A percentile compares a stretch with the other conserved stretches of the same genome.
These are phyloP conservation scores for Lithobius niger DNA, from an alignment of 1,140 invertebrate genomes.

Conservation along the genomic window DNA sequence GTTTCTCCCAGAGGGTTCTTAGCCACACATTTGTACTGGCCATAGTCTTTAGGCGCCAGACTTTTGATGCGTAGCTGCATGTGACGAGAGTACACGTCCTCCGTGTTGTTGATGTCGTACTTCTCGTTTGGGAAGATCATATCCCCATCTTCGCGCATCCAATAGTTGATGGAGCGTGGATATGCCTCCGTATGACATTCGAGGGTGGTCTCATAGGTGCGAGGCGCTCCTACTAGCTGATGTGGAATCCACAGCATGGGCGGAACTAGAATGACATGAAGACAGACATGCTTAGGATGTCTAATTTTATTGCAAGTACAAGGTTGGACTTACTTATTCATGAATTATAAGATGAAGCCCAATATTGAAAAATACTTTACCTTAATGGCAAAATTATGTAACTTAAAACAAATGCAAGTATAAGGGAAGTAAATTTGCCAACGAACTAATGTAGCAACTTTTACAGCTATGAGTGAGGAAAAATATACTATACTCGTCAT, in stretches of 20 bases:
- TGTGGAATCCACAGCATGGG: conserved; percentile 82
- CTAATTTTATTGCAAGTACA: too few relatives aligned
- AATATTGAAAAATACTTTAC: too few relatives aligned
- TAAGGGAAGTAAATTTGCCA: too few relatives aligned
- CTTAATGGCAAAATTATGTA: too few relatives aligned
- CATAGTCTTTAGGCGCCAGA: conserved; percentile 49
- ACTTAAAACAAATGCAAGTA: too few relatives aligned
- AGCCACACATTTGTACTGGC: conserved; percentile 79
- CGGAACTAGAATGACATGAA: conserved; percentile 49
- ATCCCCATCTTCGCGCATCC: conserved; percentile 69
- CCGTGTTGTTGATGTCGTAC: conserved; percentile 47
- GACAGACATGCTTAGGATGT: too few relatives aligned
- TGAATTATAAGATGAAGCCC: too few relatives aligned
- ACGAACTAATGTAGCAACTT: too few relatives aligned
- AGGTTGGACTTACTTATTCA: too few relatives aligned
- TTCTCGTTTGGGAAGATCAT: conserved; percentile 77
- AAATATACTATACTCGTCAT: too few relatives aligned
- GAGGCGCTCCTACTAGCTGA: conserved; percentile 67
- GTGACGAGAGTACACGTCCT: conserved; percentile 15
- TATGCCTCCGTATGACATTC: conserved; percentile 82
- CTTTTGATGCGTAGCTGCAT: conserved; percentile 22
- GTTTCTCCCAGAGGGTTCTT: conserved; percentile 86
- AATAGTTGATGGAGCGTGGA: conserved; percentile 80
- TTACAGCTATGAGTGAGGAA: too few relatives aligned
- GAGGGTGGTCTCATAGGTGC: conserved; percentile 62